Conservation (phyloP, 2,113 vertebrate genomes). For the Pelecanus crispus region DNA sequence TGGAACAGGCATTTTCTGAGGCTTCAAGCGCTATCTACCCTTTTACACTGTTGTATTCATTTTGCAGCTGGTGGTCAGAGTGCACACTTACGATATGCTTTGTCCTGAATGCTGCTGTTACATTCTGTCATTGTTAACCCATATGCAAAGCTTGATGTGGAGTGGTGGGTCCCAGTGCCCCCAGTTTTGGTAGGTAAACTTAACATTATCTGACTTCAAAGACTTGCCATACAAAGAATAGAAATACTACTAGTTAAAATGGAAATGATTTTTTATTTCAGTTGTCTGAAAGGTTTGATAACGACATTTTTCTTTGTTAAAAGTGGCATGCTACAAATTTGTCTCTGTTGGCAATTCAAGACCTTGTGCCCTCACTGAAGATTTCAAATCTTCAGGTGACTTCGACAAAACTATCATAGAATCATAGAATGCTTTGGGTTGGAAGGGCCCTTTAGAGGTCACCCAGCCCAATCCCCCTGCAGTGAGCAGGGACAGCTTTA, state of each 20-base stretch:
- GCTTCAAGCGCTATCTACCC: neutral
- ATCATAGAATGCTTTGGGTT: no score
- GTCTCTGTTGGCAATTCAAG: neutral
- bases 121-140: rapidly evolving
- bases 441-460: no score
- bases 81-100: neutral
- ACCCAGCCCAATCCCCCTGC: no score
- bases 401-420: neutral
- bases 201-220: neutral
- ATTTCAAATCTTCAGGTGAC: neutral
- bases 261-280: neutral
- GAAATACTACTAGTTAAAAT: neutral
- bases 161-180: neutral
- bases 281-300: neutral
- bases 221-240: neutral
- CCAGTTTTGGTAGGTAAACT: neutral
- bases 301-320: neutral
- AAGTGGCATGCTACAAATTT: neutral
- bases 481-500: no score
- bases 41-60: neutral
- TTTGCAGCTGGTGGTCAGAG: neutral
- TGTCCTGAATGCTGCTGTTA: neutral
- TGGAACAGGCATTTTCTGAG: neutral
- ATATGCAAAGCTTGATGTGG: rapidly evolving
- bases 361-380: neutral